Percentiles rank a stretch among this genome's conserved stretches.
Conservation (phyloP, 2,888 invertebrate genomes). For the Alsophila aescularia region DNA sequence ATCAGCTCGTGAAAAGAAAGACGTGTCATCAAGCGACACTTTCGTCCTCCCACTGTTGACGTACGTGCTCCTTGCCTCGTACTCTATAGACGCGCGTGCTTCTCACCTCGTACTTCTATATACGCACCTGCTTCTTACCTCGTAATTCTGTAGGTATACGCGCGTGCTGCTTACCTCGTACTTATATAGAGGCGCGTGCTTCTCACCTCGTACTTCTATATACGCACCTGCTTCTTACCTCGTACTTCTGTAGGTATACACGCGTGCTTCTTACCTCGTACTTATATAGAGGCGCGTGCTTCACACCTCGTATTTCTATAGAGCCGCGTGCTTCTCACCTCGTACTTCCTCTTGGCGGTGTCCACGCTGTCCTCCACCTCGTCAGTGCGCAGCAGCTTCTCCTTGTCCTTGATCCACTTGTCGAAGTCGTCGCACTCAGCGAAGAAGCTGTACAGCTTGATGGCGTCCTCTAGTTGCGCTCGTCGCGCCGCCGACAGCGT, state of each 20-base stretch:
- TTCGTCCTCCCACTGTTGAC: no score
- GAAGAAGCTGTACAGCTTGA: slow-evolving; percentile 96
- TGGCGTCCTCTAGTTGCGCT: slow-evolving; percentile 95
- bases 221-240: no score
- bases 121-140: no score
- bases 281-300: no score
- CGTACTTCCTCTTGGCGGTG: slow-evolving; percentile 96
- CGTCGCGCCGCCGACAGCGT: slow-evolving; percentile 92
- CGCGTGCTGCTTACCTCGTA: no score
- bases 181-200: no score
- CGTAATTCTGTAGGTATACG: no score
- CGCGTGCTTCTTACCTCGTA: slow-evolving; percentile 94
- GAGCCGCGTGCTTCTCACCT: slow-evolving; percentile 76
- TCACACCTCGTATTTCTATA: background rate
- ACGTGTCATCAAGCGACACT: no score
- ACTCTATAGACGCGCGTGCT: no score
- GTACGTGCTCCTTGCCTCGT: no score
- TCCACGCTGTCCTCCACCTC: slow-evolving; percentile 95
- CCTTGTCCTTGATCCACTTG: slow-evolving; percentile 98
- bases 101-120: background rate
- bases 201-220: background rate
- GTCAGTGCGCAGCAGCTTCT: slow-evolving; percentile 92
- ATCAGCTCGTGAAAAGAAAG: no score
- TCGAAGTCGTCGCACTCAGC: slow-evolving; percentile 99
- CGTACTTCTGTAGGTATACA: no score